These are phyloP conservation scores for Riparia riparia DNA, from an alignment of 2,113 vertebrate genomes.

Conservation along the genomic window DNA sequence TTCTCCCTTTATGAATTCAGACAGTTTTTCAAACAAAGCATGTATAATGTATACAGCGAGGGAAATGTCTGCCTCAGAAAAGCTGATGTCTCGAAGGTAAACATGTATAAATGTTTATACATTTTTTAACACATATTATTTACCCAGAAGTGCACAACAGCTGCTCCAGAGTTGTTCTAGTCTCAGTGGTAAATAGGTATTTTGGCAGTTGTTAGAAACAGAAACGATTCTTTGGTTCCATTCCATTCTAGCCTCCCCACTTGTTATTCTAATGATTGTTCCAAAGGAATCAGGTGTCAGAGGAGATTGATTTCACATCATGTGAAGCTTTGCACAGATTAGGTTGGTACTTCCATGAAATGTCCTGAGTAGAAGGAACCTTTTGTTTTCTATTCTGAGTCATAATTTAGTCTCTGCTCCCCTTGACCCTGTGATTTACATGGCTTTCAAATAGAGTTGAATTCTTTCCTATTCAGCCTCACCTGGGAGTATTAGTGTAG, in stretches of 20 bases:
- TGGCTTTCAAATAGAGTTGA: background rate
- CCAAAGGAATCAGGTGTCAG: background rate
- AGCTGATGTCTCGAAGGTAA: conserved; percentile 49
- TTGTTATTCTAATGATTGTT: conserved; percentile 29
- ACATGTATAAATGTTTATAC: conserved; percentile 73
- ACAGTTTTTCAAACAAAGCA: conserved; percentile 54
- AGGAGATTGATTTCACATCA: background rate
- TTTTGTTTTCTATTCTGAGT: background rate
- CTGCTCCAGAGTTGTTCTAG: conserved; percentile 65
- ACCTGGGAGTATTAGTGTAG: background rate
- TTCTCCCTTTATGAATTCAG: conserved; percentile 26
- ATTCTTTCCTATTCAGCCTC: background rate
- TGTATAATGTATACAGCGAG: conserved; percentile 60
- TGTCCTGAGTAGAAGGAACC: background rate
- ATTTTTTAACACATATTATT: conserved; percentile 73
- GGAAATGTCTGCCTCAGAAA: conserved; percentile 55
- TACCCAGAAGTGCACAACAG: conserved; percentile 69
- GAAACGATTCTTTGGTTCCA: conserved; percentile 53
- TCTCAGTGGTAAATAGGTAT: conserved; percentile 66
- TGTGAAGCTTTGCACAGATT: background rate
- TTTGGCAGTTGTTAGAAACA: conserved; percentile 53
- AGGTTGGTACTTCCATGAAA: background rate
- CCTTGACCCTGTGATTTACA: background rate
- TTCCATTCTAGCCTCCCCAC: background rate
- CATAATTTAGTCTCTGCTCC: background rate